These are phyloP conservation scores for Acinonyx jubatus DNA, from an alignment of 2,113 vertebrate species.

Conservation along the genomic window DNA sequence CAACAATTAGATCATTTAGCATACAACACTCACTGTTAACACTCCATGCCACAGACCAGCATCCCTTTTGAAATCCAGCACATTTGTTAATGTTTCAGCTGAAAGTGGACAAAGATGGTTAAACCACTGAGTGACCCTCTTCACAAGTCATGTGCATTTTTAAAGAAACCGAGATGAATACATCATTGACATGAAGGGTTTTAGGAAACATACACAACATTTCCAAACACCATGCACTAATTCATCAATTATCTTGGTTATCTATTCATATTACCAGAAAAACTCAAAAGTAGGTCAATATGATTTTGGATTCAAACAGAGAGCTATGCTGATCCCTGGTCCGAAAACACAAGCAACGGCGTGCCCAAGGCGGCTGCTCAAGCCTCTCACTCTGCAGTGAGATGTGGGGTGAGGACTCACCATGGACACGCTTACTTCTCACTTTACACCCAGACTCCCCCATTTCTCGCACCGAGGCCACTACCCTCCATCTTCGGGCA, in stretches of 20 bases:
- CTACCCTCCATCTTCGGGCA: not conserved
- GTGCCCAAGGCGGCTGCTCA: not conserved
- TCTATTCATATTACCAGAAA: not conserved
- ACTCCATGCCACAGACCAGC: constrained; percentile 98
- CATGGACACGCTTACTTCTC: not conserved
- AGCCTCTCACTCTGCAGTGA: not conserved
- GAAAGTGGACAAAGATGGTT: constrained; percentile 73
- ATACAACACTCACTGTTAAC: constrained; percentile 90
- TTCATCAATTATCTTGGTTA: not conserved
- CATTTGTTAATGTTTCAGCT: constrained; percentile 96
- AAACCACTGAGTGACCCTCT: not conserved
- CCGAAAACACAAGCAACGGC: not conserved
- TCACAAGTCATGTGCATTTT: not conserved
- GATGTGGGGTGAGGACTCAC: not conserved
- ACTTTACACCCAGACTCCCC: not conserved
- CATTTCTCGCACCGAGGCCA: not conserved
- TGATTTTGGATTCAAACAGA: not conserved
- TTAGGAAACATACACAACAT: not conserved
- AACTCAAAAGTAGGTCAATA: not conserved
- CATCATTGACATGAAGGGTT: not conserved
- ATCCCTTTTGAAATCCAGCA: constrained; percentile 98
- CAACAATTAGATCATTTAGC: not conserved
- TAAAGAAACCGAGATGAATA: not conserved
- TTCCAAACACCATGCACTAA: constrained; percentile 7
- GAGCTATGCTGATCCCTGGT: not conserved